phyloP scores from a whole-genome alignment of 2,113 vertebrate genomes.

The Chauna torquata region DNA sequence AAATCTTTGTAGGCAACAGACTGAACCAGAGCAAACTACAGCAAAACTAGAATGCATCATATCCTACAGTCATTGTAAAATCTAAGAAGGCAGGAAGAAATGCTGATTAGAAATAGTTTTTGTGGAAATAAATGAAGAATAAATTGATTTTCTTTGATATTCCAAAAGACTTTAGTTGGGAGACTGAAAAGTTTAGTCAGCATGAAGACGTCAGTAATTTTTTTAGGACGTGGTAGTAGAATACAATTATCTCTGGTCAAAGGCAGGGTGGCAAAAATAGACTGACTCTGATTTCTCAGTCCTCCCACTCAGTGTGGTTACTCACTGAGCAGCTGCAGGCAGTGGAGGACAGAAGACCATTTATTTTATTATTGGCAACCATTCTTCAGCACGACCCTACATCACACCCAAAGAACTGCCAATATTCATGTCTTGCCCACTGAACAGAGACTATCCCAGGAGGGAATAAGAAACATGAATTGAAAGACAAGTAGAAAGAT shows the following conservation, averaged over 20 bases:
- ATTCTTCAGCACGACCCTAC: not conserved
- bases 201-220: not conserved
- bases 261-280: not conserved
- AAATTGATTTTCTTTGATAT: not conserved
- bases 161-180: not conserved
- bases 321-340: not conserved
- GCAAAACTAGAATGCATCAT: not conserved
- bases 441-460: not conserved
- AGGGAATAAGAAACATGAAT: not conserved
- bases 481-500: not conserved
- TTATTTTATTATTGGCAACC: not conserved
- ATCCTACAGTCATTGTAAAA: not conserved
- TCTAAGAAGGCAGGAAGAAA: not conserved
- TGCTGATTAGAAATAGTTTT: not conserved
- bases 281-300: not conserved
- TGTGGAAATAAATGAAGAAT: not conserved
- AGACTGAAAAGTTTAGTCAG: not conserved
- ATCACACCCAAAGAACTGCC: not conserved
- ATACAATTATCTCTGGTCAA: not conserved
- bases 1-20: not conserved
- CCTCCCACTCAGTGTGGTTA: not conserved
- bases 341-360: not conserved
- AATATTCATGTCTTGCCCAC: not conserved
- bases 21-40: not conserved
- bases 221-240: not conserved